Evolutionary conservation across 1,140 invertebrate species (phyloP).

Genomic region (Orius laevigatus): DNA sequence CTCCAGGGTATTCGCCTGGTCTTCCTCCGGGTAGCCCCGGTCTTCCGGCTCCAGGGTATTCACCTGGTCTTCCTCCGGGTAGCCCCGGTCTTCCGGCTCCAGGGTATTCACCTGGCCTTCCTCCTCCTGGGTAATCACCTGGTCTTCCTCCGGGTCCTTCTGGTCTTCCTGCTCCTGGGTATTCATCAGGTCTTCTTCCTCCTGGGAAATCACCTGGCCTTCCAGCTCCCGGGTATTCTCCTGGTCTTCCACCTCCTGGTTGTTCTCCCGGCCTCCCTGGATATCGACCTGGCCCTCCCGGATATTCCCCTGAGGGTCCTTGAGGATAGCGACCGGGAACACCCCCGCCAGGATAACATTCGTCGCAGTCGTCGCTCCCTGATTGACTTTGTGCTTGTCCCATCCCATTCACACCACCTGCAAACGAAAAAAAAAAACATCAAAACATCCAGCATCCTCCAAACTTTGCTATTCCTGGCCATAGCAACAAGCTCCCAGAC

Average conservation of each 20-base stretch:
- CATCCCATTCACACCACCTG: constrained; percentile 92
- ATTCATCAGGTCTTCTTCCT: constrained; percentile 14
- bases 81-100: constrained; percentile 2
- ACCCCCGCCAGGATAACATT: constrained; percentile 5
- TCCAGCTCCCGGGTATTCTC: constrained; percentile 14
- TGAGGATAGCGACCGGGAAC: background rate
- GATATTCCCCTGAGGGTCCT: constrained; percentile 1
- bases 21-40: constrained; percentile 10
- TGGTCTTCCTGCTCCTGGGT: constrained; percentile 13
- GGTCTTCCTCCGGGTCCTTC: constrained; percentile 7
- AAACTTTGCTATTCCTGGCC: background rate
- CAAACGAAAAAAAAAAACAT: constrained; percentile 24
- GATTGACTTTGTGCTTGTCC: constrained; percentile 80
- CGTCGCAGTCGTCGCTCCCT: constrained; percentile 28
- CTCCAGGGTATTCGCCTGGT: constrained; percentile 4
- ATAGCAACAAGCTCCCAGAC: too few species aligned
- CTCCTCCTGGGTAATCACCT: constrained; percentile 3
- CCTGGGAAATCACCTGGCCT: constrained; percentile 13
- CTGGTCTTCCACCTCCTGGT: constrained; percentile 8
- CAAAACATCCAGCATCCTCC: background rate
- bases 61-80: constrained; percentile 13
- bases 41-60: constrained; percentile 12
- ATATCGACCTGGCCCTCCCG: constrained; percentile 1
- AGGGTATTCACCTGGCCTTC: constrained; percentile 12
- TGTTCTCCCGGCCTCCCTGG: constrained; percentile 11